Evolutionary conservation across 2,113 vertebrate genomes (phyloP).

Genomic region (Sphyrna mokarran): DNA sequence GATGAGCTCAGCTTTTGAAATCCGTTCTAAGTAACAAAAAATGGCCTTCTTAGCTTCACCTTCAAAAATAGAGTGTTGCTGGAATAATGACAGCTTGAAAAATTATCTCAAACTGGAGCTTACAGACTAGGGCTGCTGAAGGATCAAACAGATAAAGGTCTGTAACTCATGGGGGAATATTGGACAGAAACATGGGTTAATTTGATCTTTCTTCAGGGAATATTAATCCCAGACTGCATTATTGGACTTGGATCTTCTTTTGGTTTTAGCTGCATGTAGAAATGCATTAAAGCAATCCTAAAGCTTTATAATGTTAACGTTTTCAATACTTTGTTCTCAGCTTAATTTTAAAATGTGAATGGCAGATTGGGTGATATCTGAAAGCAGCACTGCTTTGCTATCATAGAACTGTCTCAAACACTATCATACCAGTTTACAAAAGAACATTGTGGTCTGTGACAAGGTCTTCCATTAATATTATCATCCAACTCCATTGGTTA

Average conservation of each 20-base stretch:
- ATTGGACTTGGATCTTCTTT: constrained; percentile 17
- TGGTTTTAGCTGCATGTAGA: background rate
- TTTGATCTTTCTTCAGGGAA: constrained; percentile 50
- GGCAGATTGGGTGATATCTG: background rate
- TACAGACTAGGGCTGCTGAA: constrained; percentile 49
- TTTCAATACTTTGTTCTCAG: background rate
- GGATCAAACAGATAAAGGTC: constrained; percentile 52
- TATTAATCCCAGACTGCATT: constrained; percentile 39
- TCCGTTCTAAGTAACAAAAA: constrained; percentile 40
- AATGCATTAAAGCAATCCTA: background rate
- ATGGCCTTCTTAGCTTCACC: constrained; percentile 40
- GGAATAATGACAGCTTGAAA: constrained; percentile 63
- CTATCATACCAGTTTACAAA: background rate
- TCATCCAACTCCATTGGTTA: background rate
- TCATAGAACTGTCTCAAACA: background rate
- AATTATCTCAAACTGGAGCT: constrained; percentile 63
- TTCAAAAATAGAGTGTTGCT: constrained; percentile 54
- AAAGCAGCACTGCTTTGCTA: background rate
- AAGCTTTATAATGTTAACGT: constrained; percentile 11
- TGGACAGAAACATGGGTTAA: constrained; percentile 44
- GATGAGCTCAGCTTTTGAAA: constrained; percentile 9
- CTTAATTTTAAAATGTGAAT: constrained; percentile 8
- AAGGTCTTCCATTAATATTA: background rate
- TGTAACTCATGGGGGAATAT: constrained; percentile 42
- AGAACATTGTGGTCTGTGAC: background rate